Conservation (phyloP, 2,113 vertebrate species). For the Irena cyanogastra region DNA sequence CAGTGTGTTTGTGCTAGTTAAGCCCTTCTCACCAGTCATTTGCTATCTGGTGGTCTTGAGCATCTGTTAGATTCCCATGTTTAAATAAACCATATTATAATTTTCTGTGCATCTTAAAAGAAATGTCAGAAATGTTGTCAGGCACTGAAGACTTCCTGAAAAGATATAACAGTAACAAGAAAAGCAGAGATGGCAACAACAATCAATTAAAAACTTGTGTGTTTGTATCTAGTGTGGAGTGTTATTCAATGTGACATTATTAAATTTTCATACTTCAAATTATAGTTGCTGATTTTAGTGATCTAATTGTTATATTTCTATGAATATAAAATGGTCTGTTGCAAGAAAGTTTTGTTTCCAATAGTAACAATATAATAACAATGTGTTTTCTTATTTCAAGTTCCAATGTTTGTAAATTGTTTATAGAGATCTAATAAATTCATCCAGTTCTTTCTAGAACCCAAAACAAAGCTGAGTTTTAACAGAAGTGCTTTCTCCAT, state of each 20-base stretch:
- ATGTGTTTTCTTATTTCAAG: background rate
- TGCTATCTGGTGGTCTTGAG: background rate
- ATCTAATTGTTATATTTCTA: background rate
- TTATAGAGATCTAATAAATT: background rate
- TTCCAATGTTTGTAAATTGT: background rate
- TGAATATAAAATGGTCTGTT: background rate
- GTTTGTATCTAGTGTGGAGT: background rate
- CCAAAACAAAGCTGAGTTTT: background rate
- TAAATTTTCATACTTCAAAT: constrained; percentile 4
- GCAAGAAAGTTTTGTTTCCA: background rate
- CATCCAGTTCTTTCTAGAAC: background rate
- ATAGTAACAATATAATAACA: background rate
- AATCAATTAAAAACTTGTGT: background rate
- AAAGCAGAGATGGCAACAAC: background rate
- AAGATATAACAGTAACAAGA: background rate
- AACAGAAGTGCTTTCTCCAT: background rate
- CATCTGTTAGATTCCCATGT: background rate
- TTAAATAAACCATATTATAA: background rate
- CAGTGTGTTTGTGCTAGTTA: background rate
- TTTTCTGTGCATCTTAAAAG: background rate
- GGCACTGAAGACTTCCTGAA: background rate
- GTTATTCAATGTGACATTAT: background rate
- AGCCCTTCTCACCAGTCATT: background rate
- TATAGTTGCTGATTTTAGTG: background rate
- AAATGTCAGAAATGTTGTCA: background rate